phyloP scores from a whole-genome alignment of 2,888 invertebrate genomes.

The Uloborus plumipes region DNA sequence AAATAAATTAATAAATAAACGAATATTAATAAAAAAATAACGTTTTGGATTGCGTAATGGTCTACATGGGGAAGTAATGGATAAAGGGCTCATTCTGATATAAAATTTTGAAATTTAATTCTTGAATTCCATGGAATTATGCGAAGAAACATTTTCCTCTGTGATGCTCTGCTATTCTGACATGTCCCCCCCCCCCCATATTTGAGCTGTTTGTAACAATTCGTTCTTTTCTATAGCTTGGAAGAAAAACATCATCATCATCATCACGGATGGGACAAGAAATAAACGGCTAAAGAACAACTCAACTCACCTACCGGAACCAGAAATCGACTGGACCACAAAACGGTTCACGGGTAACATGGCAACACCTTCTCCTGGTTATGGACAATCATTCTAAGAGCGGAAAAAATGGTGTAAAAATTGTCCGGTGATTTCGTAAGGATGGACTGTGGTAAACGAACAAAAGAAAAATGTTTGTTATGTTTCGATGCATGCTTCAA shows the following conservation, averaged over 20 bases:
- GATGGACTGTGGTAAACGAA: neutral
- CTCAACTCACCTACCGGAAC: no score
- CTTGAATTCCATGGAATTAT: no score
- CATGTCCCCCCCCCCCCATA: no score
- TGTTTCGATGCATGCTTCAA: no score
- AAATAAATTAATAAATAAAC: no score
- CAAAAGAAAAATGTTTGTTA: no score
- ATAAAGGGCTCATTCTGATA: no score
- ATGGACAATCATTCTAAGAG: slow-evolving; percentile 26
- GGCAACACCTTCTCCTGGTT: slow-evolving; percentile 42
- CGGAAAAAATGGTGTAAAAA: slow-evolving; percentile 3
- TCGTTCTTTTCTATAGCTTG: slow-evolving; percentile 14
- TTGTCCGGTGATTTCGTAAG: slow-evolving; percentile 13
- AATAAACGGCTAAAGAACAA: neutral
- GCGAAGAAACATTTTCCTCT: no score
- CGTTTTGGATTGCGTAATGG: no score
- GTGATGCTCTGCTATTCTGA: neutral
- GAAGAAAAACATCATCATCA: slow-evolving; percentile 40
- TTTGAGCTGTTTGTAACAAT: neutral
- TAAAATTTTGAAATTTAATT: no score
- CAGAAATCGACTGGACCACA: neutral
- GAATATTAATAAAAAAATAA: no score
- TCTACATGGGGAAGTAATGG: no score
- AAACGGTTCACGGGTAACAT: slow-evolving; percentile 24
- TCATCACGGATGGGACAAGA: slow-evolving; percentile 46